Base-by-base conservation (phyloP, 2,113 vertebrate species). In the Heterochromis multidens region DNA sequence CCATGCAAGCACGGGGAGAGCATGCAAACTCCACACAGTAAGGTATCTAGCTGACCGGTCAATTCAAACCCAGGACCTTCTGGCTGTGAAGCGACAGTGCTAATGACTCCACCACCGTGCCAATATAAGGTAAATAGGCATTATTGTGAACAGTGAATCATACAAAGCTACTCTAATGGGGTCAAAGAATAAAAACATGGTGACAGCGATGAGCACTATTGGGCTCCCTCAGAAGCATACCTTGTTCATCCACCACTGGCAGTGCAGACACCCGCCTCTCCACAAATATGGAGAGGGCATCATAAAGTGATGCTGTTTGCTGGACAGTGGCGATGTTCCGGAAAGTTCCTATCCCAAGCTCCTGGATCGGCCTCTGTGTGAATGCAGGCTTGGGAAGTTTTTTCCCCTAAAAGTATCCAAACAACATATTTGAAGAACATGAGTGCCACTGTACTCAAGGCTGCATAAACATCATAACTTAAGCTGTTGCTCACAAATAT, bases 281-380 rank as follows among this genome's bases (percentile, higher is more conserved):
- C 81, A 99, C 98, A 2, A 99, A 99, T 86, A 97, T 95, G 54
- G 97, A 96, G 81, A 99, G 95, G 0, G 99, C 98, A 0, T 96
- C 88, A 16, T 98, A 96, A 83, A 99, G 2, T 0, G 97, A 95
- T 0, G 98, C 97, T 0, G 95, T 97, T 54, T 98, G 96, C 6
- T 92, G 94, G 14, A 99, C 95, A 0, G 97, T 96, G 0, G 99
- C 99, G 25, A 99, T 92, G 4, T 99, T 95, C 17, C 95, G 95
- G 93, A 99, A 99, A 2, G 99, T 99, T 80, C 99, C 99, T 0
- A 99, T 96, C 4, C 97, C 96, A 10, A 98, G 88, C 80, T 99
- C 97, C 91, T 96, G 94, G 76, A 99, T 96, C 1, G 95, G 96
- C 86, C 92, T 96, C 81, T 94, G 95, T 79, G 98, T 79, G 86